Percentiles rank a stretch among this genome's conserved stretches.
These are phyloP conservation scores for Strigamia maritima DNA, from an alignment of 2,888 invertebrate species.

Conservation along the genomic window DNA sequence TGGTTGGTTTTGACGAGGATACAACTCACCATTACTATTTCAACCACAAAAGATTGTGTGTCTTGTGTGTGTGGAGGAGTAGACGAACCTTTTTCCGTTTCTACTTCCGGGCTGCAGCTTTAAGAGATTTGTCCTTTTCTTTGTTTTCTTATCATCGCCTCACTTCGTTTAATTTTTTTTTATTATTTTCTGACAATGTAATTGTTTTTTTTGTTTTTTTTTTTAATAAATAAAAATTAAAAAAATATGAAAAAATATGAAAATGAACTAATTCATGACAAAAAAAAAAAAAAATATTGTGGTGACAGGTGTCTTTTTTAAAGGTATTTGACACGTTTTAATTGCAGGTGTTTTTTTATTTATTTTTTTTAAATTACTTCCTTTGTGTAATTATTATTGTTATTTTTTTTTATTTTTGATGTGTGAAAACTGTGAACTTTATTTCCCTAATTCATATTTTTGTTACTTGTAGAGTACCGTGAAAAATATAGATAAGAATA, in stretches of 20 bases:
- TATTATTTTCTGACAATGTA: background rate
- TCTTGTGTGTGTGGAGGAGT: background rate
- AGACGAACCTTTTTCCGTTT: background rate
- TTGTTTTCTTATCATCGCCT: background rate
- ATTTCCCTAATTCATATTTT: background rate
- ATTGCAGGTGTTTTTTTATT: background rate
- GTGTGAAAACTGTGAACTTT: background rate
- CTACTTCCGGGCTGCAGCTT: background rate
- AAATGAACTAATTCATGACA: background rate
- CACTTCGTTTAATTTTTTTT: background rate
- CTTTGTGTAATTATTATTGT: no score
- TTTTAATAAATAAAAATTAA: background rate
- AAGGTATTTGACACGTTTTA: background rate
- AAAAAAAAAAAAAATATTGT: background rate
- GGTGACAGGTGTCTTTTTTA: background rate
- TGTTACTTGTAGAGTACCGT: constrained; percentile 7
- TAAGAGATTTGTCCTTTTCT: background rate
- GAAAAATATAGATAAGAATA: constrained; percentile 11
- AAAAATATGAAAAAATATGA: background rate
- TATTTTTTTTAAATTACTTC: no score
- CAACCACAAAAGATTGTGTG: background rate
- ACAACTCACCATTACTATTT: background rate
- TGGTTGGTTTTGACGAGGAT: background rate
- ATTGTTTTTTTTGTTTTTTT: background rate
- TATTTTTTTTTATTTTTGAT: no score